Conservation (phyloP, 2,888 invertebrate genomes). For the Tyria jacobaeae region DNA sequence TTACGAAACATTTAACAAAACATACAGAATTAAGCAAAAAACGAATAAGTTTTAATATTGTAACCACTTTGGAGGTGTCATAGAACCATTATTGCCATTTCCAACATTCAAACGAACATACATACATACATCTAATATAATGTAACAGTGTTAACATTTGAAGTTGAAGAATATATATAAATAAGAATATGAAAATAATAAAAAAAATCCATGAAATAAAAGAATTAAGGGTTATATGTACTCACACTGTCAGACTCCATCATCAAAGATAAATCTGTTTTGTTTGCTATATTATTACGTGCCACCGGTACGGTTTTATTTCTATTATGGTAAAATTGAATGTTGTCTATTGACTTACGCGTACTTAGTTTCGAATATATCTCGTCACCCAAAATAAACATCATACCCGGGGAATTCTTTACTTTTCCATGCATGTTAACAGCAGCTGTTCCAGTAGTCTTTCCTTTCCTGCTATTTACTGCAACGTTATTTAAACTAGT, state of each 20-base stretch:
- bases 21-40: no score
- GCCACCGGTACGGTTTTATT: background rate
- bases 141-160: no score
- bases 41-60: no score
- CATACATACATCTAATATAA: no score
- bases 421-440: background rate
- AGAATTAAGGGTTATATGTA: background rate
- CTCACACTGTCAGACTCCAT: background rate
- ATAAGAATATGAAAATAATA: no score
- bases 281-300: background rate
- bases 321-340: background rate
- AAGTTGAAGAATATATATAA: no score
- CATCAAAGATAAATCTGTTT: background rate
- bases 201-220: no score
- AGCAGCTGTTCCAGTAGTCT: background rate
- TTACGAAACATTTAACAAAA: no score
- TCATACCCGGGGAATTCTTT: background rate
- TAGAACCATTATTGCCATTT: no score
- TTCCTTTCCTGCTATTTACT: background rate
- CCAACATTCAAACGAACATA: no score
- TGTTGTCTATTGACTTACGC: background rate
- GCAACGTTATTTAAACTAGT: no score
- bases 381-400: background rate
- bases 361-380: background rate
- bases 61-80: no score